phyloP scores from a whole-genome alignment of 2,113 vertebrate genomes.

The Colistium nudipinnis region DNA sequence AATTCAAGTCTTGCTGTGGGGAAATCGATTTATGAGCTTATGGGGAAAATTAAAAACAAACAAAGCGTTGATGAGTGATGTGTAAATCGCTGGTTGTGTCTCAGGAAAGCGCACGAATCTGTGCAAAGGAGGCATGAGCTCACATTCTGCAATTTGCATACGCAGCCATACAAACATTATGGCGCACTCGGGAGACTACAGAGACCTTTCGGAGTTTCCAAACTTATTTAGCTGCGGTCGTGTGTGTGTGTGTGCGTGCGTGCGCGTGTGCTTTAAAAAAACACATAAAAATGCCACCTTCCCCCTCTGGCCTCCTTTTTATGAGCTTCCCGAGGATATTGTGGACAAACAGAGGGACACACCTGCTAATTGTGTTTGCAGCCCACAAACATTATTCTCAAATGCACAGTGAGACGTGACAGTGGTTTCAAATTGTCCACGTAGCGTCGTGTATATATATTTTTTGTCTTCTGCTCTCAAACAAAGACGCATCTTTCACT shows the following conservation, averaged over 20 bases:
- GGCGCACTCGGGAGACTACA: conserved; percentile 29
- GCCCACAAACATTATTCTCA: conserved; percentile 13
- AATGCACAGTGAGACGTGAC: conserved; percentile 1
- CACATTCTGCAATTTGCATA: conserved; percentile 45
- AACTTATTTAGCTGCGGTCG: conserved; percentile 37
- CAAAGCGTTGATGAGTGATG: conserved; percentile 66
- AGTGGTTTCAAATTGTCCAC: conserved; percentile 5
- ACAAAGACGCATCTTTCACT: conserved; percentile 30
- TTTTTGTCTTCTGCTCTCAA: conserved; percentile 35
- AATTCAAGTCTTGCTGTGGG: conserved; percentile 46
- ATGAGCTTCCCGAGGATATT: conserved; percentile 27
- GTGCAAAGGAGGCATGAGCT: conserved; percentile 12
- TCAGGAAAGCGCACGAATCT: conserved; percentile 50
- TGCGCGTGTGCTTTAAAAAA: too few relatives aligned
- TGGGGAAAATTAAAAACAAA: conserved; percentile 73
- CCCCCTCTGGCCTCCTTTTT: conserved; percentile 32
- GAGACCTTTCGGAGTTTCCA: conserved; percentile 55
- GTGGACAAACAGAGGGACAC: conserved; percentile 31
- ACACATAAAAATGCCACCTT: conserved; percentile 61
- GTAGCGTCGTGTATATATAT: background rate
- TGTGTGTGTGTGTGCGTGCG: conserved; percentile 26
- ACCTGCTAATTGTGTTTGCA: conserved; percentile 37
- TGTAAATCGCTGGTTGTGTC: conserved; percentile 46
- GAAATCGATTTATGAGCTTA: conserved; percentile 69
- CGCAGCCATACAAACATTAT: conserved; percentile 35